Evolutionary conservation across 2,888 invertebrate species (phyloP).

Genomic region (Amphimallon solstitiale): DNA sequence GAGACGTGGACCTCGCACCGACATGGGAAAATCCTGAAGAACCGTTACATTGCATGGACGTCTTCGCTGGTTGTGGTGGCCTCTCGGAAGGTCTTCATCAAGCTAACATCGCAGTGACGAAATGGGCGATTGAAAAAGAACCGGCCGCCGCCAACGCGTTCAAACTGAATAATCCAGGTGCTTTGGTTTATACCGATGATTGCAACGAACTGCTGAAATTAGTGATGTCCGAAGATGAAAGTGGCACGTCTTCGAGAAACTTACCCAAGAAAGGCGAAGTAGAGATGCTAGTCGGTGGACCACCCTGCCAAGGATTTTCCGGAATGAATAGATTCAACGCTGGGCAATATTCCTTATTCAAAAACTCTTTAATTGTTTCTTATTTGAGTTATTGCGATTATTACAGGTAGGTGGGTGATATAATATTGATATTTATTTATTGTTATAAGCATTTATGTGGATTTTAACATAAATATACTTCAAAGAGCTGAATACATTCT

Average conservation of each 20-base stretch:
- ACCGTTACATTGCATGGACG: conserved; percentile 77
- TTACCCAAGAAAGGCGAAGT: conserved; percentile 83
- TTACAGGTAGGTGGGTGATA: conserved; percentile 68
- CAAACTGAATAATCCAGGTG: conserved; percentile 76
- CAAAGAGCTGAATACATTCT: no score
- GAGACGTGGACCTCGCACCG: conserved; percentile 33
- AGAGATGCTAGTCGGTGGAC: conserved; percentile 85
- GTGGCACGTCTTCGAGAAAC: conserved; percentile 43
- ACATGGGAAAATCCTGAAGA: conserved; percentile 50
- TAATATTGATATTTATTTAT: not conserved
- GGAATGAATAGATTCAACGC: conserved; percentile 91
- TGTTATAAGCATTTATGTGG: not conserved
- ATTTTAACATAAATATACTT: no score
- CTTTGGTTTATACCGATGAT: conserved; percentile 83
- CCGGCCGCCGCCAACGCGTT: conserved; percentile 83
- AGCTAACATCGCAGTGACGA: conserved; percentile 74
- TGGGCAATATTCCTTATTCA: conserved; percentile 84
- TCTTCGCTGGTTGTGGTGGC: conserved; percentile 90
- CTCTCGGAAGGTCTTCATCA: conserved; percentile 79
- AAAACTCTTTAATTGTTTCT: conserved; percentile 85
- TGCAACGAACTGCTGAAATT: conserved; percentile 77
- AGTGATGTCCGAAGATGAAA: conserved; percentile 70
- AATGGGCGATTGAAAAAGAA: conserved; percentile 86
- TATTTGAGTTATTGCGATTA: conserved; percentile 87
- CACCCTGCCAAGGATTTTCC: conserved; percentile 90